Evolutionary conservation across 2,888 invertebrate genomes (phyloP).

Genomic region (Oscheius myriophilus): DNA sequence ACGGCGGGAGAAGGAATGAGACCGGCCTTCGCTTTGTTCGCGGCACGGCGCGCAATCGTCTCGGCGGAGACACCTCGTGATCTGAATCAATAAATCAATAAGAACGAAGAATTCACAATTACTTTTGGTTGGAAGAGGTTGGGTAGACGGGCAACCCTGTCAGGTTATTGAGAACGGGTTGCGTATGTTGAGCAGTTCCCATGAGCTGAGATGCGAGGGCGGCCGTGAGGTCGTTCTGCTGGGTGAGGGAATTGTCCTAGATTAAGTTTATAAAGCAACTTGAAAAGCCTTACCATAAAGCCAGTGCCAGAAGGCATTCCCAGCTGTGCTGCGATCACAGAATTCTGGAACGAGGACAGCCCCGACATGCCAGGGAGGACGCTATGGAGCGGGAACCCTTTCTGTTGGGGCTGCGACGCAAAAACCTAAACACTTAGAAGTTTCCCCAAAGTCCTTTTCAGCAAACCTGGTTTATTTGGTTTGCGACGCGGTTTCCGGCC

Average conservation of each 20-base stretch:
- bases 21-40: conserved; percentile 15
- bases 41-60: conserved; percentile 22
- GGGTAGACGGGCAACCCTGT: too few relatives aligned
- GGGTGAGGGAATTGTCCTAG: neutral
- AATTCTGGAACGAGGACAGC: conserved; percentile 11
- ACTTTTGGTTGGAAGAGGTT: too few relatives aligned
- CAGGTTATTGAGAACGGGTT: too few relatives aligned
- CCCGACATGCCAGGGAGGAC: conserved; percentile 3
- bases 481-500: conserved; percentile 15
- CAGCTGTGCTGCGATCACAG: conserved; percentile 21
- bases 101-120: too few relatives aligned
- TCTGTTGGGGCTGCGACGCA: conserved; percentile 23
- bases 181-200: neutral
- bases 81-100: too few relatives aligned
- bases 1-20: conserved; percentile 31
- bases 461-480: conserved; percentile 19
- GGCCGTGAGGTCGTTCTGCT: conserved; percentile 9
- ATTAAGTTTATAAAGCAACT: too few relatives aligned
- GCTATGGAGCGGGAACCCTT: conserved; percentile 12
- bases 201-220: conserved; percentile 15
- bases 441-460: neutral
- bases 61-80: conserved; percentile 10
- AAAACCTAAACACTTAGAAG: conserved; percentile 8
- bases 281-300: too few relatives aligned
- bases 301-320: neutral